Percentiles rank a stretch among this genome's conserved stretches.
phyloP scores from a whole-genome alignment of 2,888 invertebrate genomes.

The Eudasyphora cyanicolor region DNA sequence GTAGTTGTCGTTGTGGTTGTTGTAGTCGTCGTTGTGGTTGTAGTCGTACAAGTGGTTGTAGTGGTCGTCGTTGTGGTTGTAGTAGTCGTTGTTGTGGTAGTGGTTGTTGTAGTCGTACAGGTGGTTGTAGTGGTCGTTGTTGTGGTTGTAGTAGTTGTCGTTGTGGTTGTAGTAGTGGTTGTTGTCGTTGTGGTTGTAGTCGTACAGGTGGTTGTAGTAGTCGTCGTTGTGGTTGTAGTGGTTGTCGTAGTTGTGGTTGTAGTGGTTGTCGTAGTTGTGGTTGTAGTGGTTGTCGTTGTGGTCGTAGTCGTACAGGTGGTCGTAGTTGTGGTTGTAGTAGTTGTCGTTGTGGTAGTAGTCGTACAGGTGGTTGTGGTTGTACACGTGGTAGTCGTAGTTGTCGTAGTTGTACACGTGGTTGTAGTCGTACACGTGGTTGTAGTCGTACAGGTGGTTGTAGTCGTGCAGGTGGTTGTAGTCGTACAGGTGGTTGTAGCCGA shows the following conservation, averaged over 20 bases:
- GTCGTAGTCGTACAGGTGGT: background rate
- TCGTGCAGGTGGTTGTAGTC: constrained; percentile 8
- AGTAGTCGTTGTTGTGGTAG: background rate
- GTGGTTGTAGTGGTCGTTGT: constrained; percentile 19
- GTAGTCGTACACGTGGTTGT: constrained; percentile 37
- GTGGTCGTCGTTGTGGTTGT: background rate
- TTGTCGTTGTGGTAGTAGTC: background rate
- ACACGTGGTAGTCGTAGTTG: background rate
- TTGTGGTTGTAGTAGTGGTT: constrained; percentile 25
- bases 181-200: constrained; percentile 39
- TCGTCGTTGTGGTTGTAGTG: constrained; percentile 29
- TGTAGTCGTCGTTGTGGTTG: constrained; percentile 21
- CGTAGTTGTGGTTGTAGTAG: background rate
- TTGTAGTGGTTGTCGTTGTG: background rate
- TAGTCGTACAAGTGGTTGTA: background rate
- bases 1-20: constrained; percentile 35
- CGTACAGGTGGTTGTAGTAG: constrained; percentile 34
- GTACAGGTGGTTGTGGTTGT: constrained; percentile 12
- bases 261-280: background rate
- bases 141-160: background rate
- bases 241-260: constrained; percentile 4
- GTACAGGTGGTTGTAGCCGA: constrained; percentile 13
- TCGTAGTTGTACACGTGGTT: constrained; percentile 34
- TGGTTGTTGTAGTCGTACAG: background rate
- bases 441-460: constrained; percentile 29